A percentile compares a stretch with the other conserved stretches of the same genome.
phyloP scores from a whole-genome alignment of 1,140 invertebrate genomes.

The Pemphigus obesinymphae region DNA sequence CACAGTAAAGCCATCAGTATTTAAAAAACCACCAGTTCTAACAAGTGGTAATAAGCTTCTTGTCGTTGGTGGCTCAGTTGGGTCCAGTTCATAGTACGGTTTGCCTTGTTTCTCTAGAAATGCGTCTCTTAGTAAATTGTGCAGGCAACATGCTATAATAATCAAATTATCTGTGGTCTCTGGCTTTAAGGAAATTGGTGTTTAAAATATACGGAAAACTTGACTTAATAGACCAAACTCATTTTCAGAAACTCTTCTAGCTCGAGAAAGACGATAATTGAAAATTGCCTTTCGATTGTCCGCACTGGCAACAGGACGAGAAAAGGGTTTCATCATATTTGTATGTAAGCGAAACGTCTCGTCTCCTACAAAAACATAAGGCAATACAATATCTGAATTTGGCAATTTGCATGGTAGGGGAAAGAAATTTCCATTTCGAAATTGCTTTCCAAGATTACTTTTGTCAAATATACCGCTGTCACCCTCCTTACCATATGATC shows the following conservation, averaged over 20 bases:
- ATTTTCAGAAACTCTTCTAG: conserved; percentile 48
- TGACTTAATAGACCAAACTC: conserved; percentile 49
- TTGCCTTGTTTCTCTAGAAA: background rate
- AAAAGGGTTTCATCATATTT: conserved; percentile 50
- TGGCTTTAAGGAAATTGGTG: background rate
- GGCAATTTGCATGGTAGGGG: conserved; percentile 40
- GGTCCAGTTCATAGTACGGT: background rate
- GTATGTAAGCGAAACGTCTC: conserved; percentile 50
- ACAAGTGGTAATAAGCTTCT: no score
- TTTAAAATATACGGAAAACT: conserved; percentile 45
- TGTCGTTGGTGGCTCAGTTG: background rate
- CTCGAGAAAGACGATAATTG: conserved; percentile 48
- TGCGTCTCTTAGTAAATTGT: no score
- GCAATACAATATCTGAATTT: conserved; percentile 38
- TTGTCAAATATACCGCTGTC: conserved; percentile 48
- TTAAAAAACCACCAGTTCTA: no score
- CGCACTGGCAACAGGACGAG: conserved; percentile 42
- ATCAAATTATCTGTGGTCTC: no score
- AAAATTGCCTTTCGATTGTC: conserved; percentile 47
- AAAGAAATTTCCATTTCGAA: conserved; percentile 15
- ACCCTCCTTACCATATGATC: conserved; percentile 51
- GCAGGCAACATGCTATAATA: no score
- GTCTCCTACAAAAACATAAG: conserved; percentile 49
- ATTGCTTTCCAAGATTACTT: background rate
- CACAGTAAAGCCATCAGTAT: no score